A percentile compares a stretch with the other conserved stretches of the same genome.
Conservation (phyloP, 2,113 vertebrate species). For the Salvelinus alpinus region DNA sequence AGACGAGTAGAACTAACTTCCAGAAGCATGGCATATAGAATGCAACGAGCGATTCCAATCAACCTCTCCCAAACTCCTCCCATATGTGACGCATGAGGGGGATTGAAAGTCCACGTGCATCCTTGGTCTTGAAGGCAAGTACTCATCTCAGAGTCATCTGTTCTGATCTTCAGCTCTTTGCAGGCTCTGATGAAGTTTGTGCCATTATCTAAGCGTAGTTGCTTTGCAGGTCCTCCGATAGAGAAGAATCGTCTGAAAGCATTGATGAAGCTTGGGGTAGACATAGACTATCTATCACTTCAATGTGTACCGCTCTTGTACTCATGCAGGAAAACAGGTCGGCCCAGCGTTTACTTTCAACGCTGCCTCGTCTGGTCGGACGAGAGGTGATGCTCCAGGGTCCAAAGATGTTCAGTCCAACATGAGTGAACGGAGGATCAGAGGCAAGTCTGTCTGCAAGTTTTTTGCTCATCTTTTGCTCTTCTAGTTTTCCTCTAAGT, state of each 20-base stretch:
- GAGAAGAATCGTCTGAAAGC: neutral
- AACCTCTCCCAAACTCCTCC: neutral
- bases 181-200: too few species aligned
- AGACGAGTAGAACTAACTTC: neutral
- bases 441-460: too few species aligned
- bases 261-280: conserved; percentile 1
- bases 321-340: neutral
- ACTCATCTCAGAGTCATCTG: neutral
- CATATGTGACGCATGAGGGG: too few species aligned
- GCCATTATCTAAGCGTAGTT: too few species aligned
- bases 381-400: too few species aligned
- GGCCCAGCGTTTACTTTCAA: neutral
- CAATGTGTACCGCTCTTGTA: neutral
- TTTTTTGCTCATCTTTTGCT: neutral
- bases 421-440: too few species aligned
- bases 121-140: too few species aligned
- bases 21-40: conserved; percentile 1
- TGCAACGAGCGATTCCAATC: neutral
- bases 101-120: too few species aligned
- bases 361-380: too few species aligned
- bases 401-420: too few species aligned
- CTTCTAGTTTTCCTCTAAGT: neutral
- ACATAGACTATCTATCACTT: conserved; percentile 10
- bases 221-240: neutral
- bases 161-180: neutral